Evolutionary conservation across 1,140 invertebrate genomes (phyloP), one percentile per base, ranked within the genome.

Genomic region (Temnothorax curvispinosus): DNA sequence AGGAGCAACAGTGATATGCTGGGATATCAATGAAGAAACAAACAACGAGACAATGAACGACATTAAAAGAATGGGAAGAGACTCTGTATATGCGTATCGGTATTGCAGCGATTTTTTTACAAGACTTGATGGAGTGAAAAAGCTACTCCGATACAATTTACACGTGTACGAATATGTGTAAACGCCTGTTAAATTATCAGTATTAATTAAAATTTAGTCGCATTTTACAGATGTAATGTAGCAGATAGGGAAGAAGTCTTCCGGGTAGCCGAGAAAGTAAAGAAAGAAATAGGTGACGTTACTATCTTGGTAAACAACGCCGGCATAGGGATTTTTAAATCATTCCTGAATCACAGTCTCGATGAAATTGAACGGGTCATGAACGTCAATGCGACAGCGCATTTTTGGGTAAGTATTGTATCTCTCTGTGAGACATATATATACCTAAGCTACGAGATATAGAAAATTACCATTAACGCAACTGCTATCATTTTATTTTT

Each of bases 241-340:
- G 96, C 96, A 3, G 96, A 96, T 44, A 95, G 96, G 0, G 96
- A 97, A 35, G 95, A 96, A 13, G 96, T 98, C 0, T 87, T 96
- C 2, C 93, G 95, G 32, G 67, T 96, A 58, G 96, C 96, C 0
- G 94, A 96, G 27, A 96, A 95, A 88, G 95, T 97, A 2, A 96
- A 96, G 71, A 93, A 95, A 8, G 96, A 97, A 90, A 97, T 97
- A 0, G 97, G 97, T 1, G 96, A 97, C 58, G 96, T 98, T 1
- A 96, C 96, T 11, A 97, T 98, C 84, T 94, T 98, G 74, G 95
- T 98, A 0, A 98, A 98, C 94, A 99, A 99, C 95, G 98, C 98
- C 1, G 98, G 98, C 11, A 98, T 99, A 65, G 98, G 98, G 97
- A 2, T 97, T 97, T 0, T 97, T 97, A 96, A 97, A 91, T 95